Base-by-base conservation (phyloP, 2,797 vertebrate genomes). In the Mormyrops boulengeri region DNA sequence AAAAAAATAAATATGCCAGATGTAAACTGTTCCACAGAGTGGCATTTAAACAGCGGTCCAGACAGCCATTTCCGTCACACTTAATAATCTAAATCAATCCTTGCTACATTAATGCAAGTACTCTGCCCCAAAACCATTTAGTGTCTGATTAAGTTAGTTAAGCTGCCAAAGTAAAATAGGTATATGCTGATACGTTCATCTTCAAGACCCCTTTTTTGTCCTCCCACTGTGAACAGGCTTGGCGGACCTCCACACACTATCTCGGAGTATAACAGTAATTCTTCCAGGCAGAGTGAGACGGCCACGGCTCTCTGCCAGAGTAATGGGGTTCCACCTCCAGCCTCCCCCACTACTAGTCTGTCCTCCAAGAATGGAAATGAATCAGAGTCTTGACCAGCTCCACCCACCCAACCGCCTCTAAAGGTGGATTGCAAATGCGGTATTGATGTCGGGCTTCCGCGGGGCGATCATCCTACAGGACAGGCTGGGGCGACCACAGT, bases 31-130 rank as follows among this genome's bases (percentile, higher is more conserved):
- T 53, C 26, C 22, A 53, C n/a, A 34, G 50, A 86, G 50, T 86
- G 85, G 50, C 85, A 55, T 86, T 86, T 86, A 55, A 86, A 55
- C 49, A 86, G 49, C 50, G 3, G 85, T 86, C 49, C 55, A 55
- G 47, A n/a, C 50, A 30, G 49, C 85, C 50, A 86, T 86, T 86
- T 86, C 50, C 2, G 34, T 41, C 69, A 41, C 69, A 55, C 85
- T 52, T 53, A 86, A 86, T 86, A 52, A 86, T 86, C 50, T 49
- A 86, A 86, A 55, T 55, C 41, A 86, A 86, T 86, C 85, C 50
- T 52, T 34, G 11, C 9, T 86, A 55, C 47, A 84, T 84, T 84
- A 84, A 22, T 84, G 41, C 41, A 86, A 86, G 22, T 52, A 55
- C 50, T 53, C 22, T 52, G 9, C 47, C 9, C 85, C 50, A 55